Evolutionary conservation across 2,797 vertebrate genomes (phyloP).

Genomic region (Heteromormyrus szaboi): DNA sequence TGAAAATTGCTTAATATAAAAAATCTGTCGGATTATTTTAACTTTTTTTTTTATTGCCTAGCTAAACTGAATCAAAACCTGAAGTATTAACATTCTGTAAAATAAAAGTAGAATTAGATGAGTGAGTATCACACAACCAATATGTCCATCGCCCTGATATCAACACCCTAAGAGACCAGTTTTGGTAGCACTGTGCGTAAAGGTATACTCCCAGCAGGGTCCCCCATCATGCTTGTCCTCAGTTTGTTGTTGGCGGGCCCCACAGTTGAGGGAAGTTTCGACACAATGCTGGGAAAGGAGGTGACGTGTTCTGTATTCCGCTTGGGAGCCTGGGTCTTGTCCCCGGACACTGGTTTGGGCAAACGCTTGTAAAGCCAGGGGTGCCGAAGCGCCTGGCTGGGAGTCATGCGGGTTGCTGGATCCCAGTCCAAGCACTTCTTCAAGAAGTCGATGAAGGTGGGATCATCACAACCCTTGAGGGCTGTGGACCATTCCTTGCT

Average conservation of each 20-base stretch:
- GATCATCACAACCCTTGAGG: slow-evolving; percentile 88
- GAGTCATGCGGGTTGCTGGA: slow-evolving; percentile 79
- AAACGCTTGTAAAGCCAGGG: slow-evolving; percentile 85
- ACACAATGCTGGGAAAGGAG: slow-evolving; percentile 82
- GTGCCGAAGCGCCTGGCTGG: slow-evolving; percentile 83
- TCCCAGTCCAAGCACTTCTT: slow-evolving; percentile 97
- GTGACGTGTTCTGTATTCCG: slow-evolving; percentile 70
- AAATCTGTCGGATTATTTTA: slow-evolving; percentile 34
- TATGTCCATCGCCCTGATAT: slow-evolving; percentile 28
- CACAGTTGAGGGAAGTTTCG: slow-evolving; percentile 74
- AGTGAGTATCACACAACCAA: slow-evolving; percentile 48
- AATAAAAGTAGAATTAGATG: slow-evolving; percentile 55
- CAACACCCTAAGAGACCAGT: slow-evolving; percentile 76
- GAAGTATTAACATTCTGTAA: slow-evolving; percentile 56
- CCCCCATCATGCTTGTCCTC: slow-evolving; percentile 79
- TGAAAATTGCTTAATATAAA: slow-evolving; percentile 46
- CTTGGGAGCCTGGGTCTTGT: slow-evolving; percentile 70
- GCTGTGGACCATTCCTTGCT: slow-evolving; percentile 87
- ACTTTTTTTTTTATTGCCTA: neutral
- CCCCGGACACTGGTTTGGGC: slow-evolving; percentile 67
- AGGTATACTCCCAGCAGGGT: slow-evolving; percentile 73
- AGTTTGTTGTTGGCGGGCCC: slow-evolving; percentile 79
- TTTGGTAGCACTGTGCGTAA: slow-evolving; percentile 91
- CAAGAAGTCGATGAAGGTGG: slow-evolving; percentile 87
- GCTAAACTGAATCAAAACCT: slow-evolving; percentile 46